Evolutionary conservation across 2,797 vertebrate species (phyloP).

Genomic region (Acridotheres tristis): DNA sequence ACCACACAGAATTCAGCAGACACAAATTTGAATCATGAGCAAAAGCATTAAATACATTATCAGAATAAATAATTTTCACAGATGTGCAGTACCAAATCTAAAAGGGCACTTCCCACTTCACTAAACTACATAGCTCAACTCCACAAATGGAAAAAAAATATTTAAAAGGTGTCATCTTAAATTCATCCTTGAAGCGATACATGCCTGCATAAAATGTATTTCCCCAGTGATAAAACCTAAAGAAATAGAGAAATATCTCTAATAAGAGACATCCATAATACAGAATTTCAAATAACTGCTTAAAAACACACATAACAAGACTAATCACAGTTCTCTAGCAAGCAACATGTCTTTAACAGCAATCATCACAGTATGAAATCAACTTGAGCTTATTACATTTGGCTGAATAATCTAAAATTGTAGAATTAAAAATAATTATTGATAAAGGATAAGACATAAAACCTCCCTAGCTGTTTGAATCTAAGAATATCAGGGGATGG

Average conservation of each 20-base stretch:
- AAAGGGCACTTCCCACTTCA: background rate
- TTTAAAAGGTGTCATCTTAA: background rate
- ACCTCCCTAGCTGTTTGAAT: slow-evolving; percentile 62
- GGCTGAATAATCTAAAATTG: slow-evolving; percentile 50
- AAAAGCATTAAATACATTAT: background rate
- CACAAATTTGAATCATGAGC: background rate
- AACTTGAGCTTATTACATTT: slow-evolving; percentile 43
- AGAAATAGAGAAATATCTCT: background rate
- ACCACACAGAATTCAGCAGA: background rate
- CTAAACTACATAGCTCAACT: background rate
- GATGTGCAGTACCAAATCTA: background rate
- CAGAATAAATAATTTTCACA: background rate
- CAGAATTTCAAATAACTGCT: background rate
- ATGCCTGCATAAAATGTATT: background rate
- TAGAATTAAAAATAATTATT: slow-evolving; percentile 69
- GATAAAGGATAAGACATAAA: slow-evolving; percentile 64
- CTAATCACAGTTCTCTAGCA: slow-evolving; percentile 18
- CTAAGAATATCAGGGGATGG: slow-evolving; percentile 72
- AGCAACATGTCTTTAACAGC: slow-evolving; percentile 15
- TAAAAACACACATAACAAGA: background rate
- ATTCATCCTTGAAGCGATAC: background rate
- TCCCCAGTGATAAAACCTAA: background rate
- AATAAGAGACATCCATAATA: background rate
- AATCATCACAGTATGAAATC: slow-evolving; percentile 42
- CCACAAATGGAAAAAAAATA: background rate